phyloP scores from a whole-genome alignment of 2,113 vertebrate species.

The Platycercus adscitus region DNA sequence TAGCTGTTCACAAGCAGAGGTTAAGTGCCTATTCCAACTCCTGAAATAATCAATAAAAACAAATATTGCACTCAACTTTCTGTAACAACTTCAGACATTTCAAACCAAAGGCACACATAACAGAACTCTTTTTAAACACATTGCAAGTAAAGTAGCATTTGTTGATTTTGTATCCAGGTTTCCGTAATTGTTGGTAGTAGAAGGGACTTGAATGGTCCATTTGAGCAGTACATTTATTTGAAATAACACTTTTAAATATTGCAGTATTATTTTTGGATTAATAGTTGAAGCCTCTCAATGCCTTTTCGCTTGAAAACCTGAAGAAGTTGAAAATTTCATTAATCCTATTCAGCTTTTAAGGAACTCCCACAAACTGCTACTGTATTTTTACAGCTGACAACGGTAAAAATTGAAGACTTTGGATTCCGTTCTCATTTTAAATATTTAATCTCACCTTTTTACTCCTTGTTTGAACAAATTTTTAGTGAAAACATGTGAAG shows the following conservation, averaged over 20 bases:
- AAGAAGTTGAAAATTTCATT: background rate
- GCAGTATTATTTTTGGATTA: background rate
- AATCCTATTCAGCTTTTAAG: background rate
- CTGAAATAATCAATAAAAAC: constrained; percentile 39
- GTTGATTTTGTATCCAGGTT: background rate
- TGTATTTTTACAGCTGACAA: background rate
- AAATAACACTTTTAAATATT: background rate
- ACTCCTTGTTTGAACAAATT: background rate
- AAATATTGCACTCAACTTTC: background rate
- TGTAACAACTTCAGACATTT: background rate
- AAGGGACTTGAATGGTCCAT: background rate
- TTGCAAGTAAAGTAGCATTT: background rate
- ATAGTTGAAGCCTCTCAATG: background rate
- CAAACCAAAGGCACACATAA: background rate
- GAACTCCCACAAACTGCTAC: background rate
- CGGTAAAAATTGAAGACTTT: background rate
- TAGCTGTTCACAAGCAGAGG: constrained; percentile 9
- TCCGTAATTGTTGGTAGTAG: background rate
- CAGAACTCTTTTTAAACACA: background rate
- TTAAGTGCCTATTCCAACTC: background rate
- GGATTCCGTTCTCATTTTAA: background rate
- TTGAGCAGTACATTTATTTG: background rate
- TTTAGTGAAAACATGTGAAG: background rate
- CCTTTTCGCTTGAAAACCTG: background rate
- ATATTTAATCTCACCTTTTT: background rate